Base-by-base conservation (phyloP, 2,113 vertebrate genomes). In the Jaculus jaculus region DNA sequence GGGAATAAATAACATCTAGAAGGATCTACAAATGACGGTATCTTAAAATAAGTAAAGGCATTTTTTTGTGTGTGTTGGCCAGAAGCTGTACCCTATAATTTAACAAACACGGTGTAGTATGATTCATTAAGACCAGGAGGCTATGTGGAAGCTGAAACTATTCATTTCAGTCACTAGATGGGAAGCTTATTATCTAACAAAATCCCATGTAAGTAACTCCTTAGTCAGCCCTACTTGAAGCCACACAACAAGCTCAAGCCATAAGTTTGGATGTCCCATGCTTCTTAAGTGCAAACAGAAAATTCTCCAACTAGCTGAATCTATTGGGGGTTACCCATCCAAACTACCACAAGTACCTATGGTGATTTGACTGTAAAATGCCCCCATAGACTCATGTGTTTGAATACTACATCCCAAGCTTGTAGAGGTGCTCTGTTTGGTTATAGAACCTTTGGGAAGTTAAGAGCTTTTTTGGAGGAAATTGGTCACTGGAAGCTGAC, bases 121-220 rank as follows among this genome's bases (percentile, higher is more conserved):
- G 96, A 95, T 92, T 96, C 96, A 97, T 71, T 95, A 96, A 92
- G 71, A 97, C 90, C 30, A 47, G 89, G 95, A 81, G 72, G 60
- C 93, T 71, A 90, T 37, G 69, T 18, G 26, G 75, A 28, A 3
- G 65, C 71, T 39, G 83, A n/a, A 91, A 79, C 84, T 65, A 78
- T 60, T 54, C 87, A 80, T 18, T 78, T 42, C 82, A 90, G 69
- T 93, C 2, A 0, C 84, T 77, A 94, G 92, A 93, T 89, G 1
- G 17, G 34, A 96, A 88, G 13, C 7, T 96, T 73, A 95, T 84
- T 42, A 83, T 20, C 51, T 39, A 39, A 71, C 89, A 84, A 65
- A 96, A 90, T 80, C 79, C 47, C 17, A 60, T 28, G 47, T 54
- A 51, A 87, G 61, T 74, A 54, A 73, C 60, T 4, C 0, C 10